Evolutionary conservation across 2,113 vertebrate genomes (phyloP), one percentile per base, ranked within the genome.

Genomic region (Callorhinus ursinus): DNA sequence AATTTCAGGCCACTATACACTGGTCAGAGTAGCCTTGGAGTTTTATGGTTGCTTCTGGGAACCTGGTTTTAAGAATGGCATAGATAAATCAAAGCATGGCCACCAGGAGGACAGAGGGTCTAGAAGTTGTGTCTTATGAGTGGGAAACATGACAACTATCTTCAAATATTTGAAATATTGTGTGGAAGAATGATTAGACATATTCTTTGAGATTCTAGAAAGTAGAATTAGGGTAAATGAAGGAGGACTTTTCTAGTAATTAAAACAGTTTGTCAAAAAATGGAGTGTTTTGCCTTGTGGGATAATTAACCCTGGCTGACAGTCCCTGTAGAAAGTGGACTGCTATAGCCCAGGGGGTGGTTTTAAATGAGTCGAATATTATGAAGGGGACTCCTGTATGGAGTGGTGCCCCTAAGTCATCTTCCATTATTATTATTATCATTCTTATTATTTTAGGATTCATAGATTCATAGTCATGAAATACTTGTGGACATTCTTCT

Each of bases 371-470:
- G 79, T 49, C 71, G 31, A 42, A 16, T 72, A 7, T 61, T 61
- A 26, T 0, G 3, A 65, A 69, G 12, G 18, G 14, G 2, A 21
- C 7, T 51, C n/a, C 24, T 39, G 5, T 28, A 26, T 39, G 31
- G 39, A 94, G 53, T 51, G n/a, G 3, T 31, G 21, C 18, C 24
- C 77, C 12, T 24, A 28, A 81, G 19, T 80, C 31, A 53, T 42
- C 36, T 89, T 82, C 39, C 0, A 14, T 63, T 31, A 89, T 77
- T 36, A n/a, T 69, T 77, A 89, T 89, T 69, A 85, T 67, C 6
- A 49, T 65, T 59, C n/a, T 24, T 18, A 92, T 76, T 81, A 89
- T 89, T 87, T 97, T 79, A 95, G 85, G 69, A 74, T 79, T 55
- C 26, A 16, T 55, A 55, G 31, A 39, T 42, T 90, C 53, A 2